Conservation (phyloP, 53 echinoderm and acorn worm genomes). For the Temnopleurus reevesii region DNA sequence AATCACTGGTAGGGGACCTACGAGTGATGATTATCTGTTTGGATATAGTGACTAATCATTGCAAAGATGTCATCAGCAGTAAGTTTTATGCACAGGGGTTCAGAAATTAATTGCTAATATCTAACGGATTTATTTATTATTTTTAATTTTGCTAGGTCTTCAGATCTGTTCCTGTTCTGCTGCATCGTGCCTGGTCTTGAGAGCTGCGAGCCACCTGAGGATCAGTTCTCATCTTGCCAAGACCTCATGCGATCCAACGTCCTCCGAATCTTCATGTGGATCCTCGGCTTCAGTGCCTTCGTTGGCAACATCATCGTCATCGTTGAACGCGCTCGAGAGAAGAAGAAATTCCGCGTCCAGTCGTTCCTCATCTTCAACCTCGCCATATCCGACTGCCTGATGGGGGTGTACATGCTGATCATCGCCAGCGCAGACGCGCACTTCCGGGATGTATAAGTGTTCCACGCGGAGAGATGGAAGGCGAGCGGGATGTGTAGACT, state of each 20-base stretch:
- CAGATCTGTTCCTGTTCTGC: slow-evolving; percentile 88
- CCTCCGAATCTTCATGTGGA: slow-evolving; percentile 89
- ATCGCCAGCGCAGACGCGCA: slow-evolving; percentile 81
- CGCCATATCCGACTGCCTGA: slow-evolving; percentile 85
- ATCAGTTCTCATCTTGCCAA: slow-evolving; percentile 88
- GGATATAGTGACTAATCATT: no score
- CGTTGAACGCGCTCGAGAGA: slow-evolving; percentile 28
- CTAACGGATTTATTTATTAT: no score
- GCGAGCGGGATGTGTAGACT: slow-evolving; percentile 69
- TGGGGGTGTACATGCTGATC: slow-evolving; percentile 96
- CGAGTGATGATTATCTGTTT: no score
- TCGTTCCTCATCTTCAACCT: slow-evolving; percentile 86
- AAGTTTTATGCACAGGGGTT: no score
- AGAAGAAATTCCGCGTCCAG: slow-evolving; percentile 74
- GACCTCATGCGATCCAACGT: slow-evolving; percentile 83
- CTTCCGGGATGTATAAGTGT: slow-evolving; percentile 78
- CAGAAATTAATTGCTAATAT: no score
- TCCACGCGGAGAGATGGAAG: slow-evolving; percentile 76
- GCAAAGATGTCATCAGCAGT: no score
- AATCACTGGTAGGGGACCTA: no score
- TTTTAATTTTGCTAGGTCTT: no score
- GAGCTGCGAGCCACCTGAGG: slow-evolving; percentile 72
- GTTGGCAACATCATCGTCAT: slow-evolving; percentile 86
- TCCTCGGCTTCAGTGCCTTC: slow-evolving; percentile 87
- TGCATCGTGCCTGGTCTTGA: slow-evolving; percentile 77